Evolutionary conservation across 2,113 vertebrate species (phyloP), one percentile per base, ranked within the genome.

Genomic region (Oostethus manadensis): DNA sequence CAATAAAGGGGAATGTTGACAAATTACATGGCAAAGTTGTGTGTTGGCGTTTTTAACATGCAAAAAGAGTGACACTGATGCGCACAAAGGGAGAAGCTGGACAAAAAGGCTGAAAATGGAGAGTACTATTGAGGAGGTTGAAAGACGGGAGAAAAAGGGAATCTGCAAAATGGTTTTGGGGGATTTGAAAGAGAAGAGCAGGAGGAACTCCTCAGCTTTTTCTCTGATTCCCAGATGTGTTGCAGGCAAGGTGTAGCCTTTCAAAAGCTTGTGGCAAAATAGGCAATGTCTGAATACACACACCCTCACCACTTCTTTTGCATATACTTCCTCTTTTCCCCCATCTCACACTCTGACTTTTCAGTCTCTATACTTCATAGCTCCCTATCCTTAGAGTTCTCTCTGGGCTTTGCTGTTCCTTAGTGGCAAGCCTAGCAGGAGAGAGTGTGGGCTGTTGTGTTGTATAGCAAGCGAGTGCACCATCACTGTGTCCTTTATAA

Each of bases 241-340:
- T 88, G 62, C 76, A 82, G 83, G 83, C 80, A 76, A 89, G 71
- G 82, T 48, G 47, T 84, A 81, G 78, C 76, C 83, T 86, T 89
- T 89, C 81, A 88, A 88, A 81, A 88, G 86, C 86, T 89, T 71
- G 78, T 90, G 84, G 88, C 85, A 80, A 89, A 84, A 78, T 76
- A 70, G 62, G 74, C 70, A 74, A 81, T 81, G 76, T 76, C 80
- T 68, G 78, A 82, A 80, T 64, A 71, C 70, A 80, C 69, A 61
- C 55, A 38, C 62, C 56, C 55, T 63, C 59, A 61, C 51, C 60
- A 68, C 61, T 77, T 77, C 68, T 71, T 69, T 79, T 67, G 71
- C 62, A 44, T 35, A 44, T 44, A 35, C 67, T 75, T 71, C 65
- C 54, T 65, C 63, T 67, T 55, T 62, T 44, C 50, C 66, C 48